Evolutionary conservation across 2,888 invertebrate genomes (phyloP), one percentile per base, ranked within the genome.

Genomic region (Sinotaia quadrata): DNA sequence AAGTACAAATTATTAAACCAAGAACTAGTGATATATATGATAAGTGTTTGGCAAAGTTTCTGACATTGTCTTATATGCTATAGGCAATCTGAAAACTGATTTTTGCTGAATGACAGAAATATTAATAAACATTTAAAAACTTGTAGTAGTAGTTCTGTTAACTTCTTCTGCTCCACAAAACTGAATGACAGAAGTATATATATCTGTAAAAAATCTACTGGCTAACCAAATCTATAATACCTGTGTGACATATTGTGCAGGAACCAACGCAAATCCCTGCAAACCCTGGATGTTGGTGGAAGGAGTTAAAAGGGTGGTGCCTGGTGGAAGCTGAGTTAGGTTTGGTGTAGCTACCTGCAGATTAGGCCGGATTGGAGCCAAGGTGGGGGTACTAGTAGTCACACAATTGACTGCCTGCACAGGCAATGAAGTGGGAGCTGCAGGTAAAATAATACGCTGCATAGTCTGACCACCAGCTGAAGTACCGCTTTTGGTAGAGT

Each of bases 241-340:
- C 81, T 84, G 84, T 59, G 91, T 89, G 66, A 91, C 87, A 83
- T 91, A 91, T 71, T 91, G 91, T 5, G 91, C 90, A 33, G 92
- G 91, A 12, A 92, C 87, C 78, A 92, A 90, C 24, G 92, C 91
- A 83, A 91, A 90, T 15, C 85, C 81, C 56, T 82, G 85, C 37
- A 84, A 71, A 5, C 82, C 83, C 15, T 75, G 79, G 0, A 80
- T 65, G 56, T 76, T 73, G 61, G 75, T 90, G 90, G 69, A 76
- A n/a, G 82, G 81, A 4, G 84, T 75, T 44, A 87, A 76, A 44
- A 87, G 81, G 0, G 88, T 81, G 27, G 86, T 81, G 57, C 85
- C 87, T 56, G 86, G 81, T 4, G 85, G 84, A 21, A 82, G 69
- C 62, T 78, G 76, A 27, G 74, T 71, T 29, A 80, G 66, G n/a